These are phyloP conservation scores for Chaetophractus vellerosus DNA, from an alignment of 2,797 vertebrate genomes.

Conservation along the genomic window DNA sequence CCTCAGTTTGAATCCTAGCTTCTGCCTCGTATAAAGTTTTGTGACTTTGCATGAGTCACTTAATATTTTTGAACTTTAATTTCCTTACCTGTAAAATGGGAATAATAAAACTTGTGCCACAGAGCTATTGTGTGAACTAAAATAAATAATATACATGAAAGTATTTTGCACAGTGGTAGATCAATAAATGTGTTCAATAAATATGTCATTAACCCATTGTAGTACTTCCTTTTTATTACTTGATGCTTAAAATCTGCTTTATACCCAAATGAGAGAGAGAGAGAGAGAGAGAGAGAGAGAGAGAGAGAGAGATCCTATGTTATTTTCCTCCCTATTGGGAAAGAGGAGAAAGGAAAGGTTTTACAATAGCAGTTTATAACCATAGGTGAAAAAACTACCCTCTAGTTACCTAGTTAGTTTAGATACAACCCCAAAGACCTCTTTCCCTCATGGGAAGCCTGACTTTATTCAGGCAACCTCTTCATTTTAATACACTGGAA, in stretches of 20 bases:
- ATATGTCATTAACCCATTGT: not conserved
- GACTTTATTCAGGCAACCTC: not conserved
- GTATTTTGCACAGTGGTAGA: not conserved
- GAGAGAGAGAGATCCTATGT: not conserved
- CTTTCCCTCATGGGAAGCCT: slow-evolving; percentile 12
- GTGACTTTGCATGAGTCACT: not conserved
- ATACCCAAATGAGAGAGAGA: not conserved
- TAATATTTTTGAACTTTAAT: not conserved
- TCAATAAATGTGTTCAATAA: not conserved
- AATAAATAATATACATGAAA: not conserved
- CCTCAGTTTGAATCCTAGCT: not conserved
- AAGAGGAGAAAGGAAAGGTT: not conserved
- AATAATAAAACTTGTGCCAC: not conserved
- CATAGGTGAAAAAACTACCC: not conserved
- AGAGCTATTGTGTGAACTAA: not conserved
- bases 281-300: not conserved
- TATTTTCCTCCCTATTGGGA: not conserved
- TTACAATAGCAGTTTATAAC: not conserved
- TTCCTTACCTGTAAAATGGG: not conserved
- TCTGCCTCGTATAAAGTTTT: not conserved
- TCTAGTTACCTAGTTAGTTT: slow-evolving; percentile 17
- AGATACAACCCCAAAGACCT: not conserved
- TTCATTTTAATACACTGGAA: not conserved
- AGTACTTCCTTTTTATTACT: not conserved
- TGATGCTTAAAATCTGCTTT: slow-evolving; percentile 9